Conservation (phyloP, 2,113 vertebrate genomes). For the Rhagologus leucostigma region DNA sequence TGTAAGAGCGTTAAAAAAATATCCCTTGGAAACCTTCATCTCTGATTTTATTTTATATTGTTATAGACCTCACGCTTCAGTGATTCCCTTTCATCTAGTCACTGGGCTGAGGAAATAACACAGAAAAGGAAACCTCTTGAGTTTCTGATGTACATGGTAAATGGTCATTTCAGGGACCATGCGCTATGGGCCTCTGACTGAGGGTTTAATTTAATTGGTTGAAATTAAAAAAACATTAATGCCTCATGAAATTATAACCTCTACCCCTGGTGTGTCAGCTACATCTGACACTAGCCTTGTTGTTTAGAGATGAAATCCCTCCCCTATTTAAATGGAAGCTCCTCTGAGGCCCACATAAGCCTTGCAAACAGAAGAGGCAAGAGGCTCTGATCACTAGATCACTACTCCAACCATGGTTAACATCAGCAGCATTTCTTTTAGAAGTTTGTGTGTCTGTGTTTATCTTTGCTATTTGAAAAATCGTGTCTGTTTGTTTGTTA, state of each 20-base stretch:
- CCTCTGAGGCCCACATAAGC: conserved; percentile 27
- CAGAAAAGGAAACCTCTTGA: conserved; percentile 55
- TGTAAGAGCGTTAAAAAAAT: conserved; percentile 60
- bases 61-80: conserved; percentile 64
- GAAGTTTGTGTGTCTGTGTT: not conserved
- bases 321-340: conserved; percentile 46
- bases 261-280: conserved; percentile 52
- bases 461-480: not conserved
- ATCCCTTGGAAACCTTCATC: conserved; percentile 60
- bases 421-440: not conserved
- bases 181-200: conserved; percentile 2
- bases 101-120: conserved; percentile 71
- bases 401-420: not conserved
- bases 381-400: not conserved
- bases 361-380: not conserved
- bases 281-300: conserved; percentile 55
- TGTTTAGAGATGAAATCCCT: conserved; percentile 53
- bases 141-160: conserved; percentile 64
- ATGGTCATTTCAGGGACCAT: conserved; percentile 57
- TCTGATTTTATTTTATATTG: conserved; percentile 72
- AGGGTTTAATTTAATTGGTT: conserved; percentile 72
- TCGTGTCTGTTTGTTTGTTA: not conserved
- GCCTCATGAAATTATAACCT: conserved; percentile 71
- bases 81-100: conserved; percentile 71
- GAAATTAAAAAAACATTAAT: conserved; percentile 73